Evolutionary conservation across 2,888 invertebrate genomes (phyloP), one percentile per base, ranked within the genome.

Genomic region (Chrysodeixis includens): DNA sequence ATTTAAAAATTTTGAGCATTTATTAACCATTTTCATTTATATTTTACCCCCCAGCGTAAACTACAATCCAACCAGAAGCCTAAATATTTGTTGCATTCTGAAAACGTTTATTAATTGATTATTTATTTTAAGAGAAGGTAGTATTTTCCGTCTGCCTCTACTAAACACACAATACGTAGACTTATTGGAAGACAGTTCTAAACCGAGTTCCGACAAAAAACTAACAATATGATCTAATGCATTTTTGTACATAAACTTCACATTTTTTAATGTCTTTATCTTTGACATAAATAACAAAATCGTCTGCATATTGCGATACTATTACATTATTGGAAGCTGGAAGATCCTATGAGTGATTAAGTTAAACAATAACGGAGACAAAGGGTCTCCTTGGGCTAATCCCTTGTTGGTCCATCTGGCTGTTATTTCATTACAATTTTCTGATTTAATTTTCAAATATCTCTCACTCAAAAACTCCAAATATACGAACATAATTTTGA

Each of bases 121-220:
- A 30, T 49, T 49, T 16, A 49, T n/a, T 30, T 49, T 32, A 46
- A 58, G 26, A 30, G 18, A n/a, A 16, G 49, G 30, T 30, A 30
- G 26, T 49, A 30, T 46, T 58, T 18, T 46, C 10, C 49, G n/a
- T 18, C n/a, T 30, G 16, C 57, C 30, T 16, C 57, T 58, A 30
- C 57, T 58, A 49, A 49, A 58, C 12, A 58, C 49, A 49, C 57
- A 58, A 30, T 30, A 58, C 30, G n/a, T 49, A 18, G 57, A 30
- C 30, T 58, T 58, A 46, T n/a, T 49, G 6, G 18, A 6, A 12
- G 57, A 58, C 12, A 58, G 49, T 18, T 46, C n/a, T 2, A 58
- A 18, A 10, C 57, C 57, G 8, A 58, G 12, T 10, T 58, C 30
- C 12, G n/a, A 44, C 16, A 53, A 26, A 12, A n/a, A 30, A 7